Evolutionary conservation across 1,140 invertebrate species (phyloP).

Genomic region (Holcopasites calliopsidis): DNA sequence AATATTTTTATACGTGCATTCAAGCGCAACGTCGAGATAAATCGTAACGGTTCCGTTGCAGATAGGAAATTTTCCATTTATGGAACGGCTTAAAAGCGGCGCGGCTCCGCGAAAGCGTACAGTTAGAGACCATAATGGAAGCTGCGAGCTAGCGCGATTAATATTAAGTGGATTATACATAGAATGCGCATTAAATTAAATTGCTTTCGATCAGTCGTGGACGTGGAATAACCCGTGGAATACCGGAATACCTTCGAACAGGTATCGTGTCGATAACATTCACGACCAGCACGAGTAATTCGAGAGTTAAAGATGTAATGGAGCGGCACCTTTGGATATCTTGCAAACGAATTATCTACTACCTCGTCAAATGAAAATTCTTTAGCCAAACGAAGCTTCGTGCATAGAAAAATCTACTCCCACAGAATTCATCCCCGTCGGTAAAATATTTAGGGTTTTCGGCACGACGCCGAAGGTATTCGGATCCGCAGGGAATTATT

Average conservation of each 20-base stretch:
- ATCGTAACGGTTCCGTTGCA: background rate
- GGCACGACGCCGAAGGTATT: background rate
- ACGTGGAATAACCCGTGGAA: background rate
- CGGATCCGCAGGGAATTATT: background rate
- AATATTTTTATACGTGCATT: background rate
- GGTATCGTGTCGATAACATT: background rate
- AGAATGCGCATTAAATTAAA: slow-evolving; percentile 35
- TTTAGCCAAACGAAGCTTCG: too few species aligned
- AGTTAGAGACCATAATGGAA: background rate
- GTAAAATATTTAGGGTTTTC: background rate
- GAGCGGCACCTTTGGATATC: background rate
- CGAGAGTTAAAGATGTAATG: background rate
- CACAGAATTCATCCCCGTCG: background rate
- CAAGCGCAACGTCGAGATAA: slow-evolving; percentile 6
- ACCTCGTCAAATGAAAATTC: background rate
- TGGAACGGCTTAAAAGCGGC: slow-evolving; percentile 3
- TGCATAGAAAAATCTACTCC: too few species aligned
- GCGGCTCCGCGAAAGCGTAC: background rate
- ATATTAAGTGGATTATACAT: slow-evolving; percentile 41
- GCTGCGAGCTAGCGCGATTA: slow-evolving; percentile 9
- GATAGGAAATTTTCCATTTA: slow-evolving; percentile 31
- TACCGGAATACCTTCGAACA: background rate
- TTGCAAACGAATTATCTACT: background rate
- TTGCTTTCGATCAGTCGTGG: slow-evolving; percentile 28
- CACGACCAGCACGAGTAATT: slow-evolving; percentile 1